Percentiles rank a stretch among this genome's conserved stretches.
These are phyloP conservation scores for Zapornia atra DNA, from an alignment of 2,113 vertebrate genomes.

Conservation along the genomic window DNA sequence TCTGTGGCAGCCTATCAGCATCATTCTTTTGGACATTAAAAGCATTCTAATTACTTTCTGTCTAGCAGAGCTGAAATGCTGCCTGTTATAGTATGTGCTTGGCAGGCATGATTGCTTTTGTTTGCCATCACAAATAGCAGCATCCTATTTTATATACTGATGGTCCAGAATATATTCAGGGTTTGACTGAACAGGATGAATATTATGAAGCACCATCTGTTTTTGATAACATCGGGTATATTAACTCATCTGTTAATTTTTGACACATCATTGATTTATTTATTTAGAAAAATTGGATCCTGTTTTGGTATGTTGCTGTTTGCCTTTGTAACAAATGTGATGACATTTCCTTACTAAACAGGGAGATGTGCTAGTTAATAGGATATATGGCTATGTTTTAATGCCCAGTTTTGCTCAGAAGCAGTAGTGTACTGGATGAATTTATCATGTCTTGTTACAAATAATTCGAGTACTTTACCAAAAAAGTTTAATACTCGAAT, in stretches of 20 bases:
- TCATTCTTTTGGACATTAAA: slow-evolving; percentile 89
- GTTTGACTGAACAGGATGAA: slow-evolving; percentile 81
- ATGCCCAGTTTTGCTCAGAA: slow-evolving; percentile 44
- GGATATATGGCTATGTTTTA: slow-evolving; percentile 65
- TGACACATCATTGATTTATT: slow-evolving; percentile 83
- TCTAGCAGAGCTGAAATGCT: slow-evolving; percentile 86
- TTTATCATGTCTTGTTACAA: slow-evolving; percentile 5
- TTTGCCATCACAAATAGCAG: slow-evolving; percentile 88
- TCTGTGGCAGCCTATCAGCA: slow-evolving; percentile 92
- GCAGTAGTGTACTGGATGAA: background rate
- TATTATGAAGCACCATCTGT: slow-evolving; percentile 81
- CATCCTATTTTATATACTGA: slow-evolving; percentile 84
- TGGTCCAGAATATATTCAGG: slow-evolving; percentile 83
- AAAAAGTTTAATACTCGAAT: slow-evolving; percentile 19
- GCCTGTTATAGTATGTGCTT: slow-evolving; percentile 86
- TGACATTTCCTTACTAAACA: slow-evolving; percentile 68
- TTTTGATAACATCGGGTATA: slow-evolving; percentile 78
- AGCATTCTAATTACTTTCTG: slow-evolving; percentile 90
- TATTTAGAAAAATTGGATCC: slow-evolving; percentile 80
- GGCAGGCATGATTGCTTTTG: slow-evolving; percentile 89
- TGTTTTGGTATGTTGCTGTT: slow-evolving; percentile 78
- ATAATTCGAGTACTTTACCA: slow-evolving; percentile 19
- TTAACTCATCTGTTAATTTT: slow-evolving; percentile 85
- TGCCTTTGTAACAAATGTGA: slow-evolving; percentile 74
- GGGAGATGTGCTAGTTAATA: slow-evolving; percentile 47